Evolutionary conservation across 1,140 invertebrate genomes (phyloP), one percentile per base, ranked within the genome.

Genomic region (Teleopsis dalmanni): DNA sequence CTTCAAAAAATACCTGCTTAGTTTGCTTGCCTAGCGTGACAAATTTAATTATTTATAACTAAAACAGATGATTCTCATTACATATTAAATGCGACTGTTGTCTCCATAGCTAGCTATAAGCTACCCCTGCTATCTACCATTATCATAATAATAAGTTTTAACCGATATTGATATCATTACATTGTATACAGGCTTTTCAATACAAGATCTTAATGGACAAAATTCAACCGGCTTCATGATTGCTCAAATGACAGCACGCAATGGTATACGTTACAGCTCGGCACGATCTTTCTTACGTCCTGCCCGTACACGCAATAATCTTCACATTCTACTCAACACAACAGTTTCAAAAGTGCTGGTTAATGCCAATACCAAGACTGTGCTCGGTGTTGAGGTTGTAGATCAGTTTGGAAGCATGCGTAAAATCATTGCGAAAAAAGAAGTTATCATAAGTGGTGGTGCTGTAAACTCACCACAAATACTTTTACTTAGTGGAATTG

Each of bases 241-340:
- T 41, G 87, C 83, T 3, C 93, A 91, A 75, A 93, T 83, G 22
- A 95, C 90, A 0, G 87, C 88, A 41, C 77, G 87, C 47, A 87
- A 93, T 61, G 93, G 93, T 1, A 88, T 87, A 0, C 78, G 93
- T 4, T 79, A 92, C 47, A 92, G 87, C 52, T 80, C 83, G 0
- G 80, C 85, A 0, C 76, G 83, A 37, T 91, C 88, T 0, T 96
- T 91, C 70, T 73, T 96, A 1, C 73, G 87, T 21, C 90, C 92
- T 1, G 86, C 84, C 13, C 57, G 65, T 21, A 77, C 80, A 55
- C 75, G 89, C 14, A 74, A 75, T 29, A 88, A 91, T 70, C 72
- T 90, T 1, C 82, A 89, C 58, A 78, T 90, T 23, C 75, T 89
- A 72, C 71, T 89, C 0, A 87, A 88, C 65, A 78, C 86, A 2